These are phyloP conservation scores for Clanis bilineata DNA, from an alignment of 2,888 invertebrate genomes.

Conservation along the genomic window DNA sequence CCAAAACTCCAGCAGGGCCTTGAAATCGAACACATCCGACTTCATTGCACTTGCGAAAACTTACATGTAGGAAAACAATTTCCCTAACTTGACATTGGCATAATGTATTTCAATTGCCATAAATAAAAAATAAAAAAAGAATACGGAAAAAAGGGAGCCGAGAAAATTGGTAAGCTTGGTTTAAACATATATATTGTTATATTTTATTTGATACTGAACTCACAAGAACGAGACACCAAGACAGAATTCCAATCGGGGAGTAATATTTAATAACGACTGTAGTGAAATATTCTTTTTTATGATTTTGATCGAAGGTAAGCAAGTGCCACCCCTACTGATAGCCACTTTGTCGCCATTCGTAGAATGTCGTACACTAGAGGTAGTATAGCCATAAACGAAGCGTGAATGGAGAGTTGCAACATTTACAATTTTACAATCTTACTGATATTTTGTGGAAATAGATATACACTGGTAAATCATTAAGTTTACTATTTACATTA, in stretches of 20 bases:
- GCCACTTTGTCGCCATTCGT: conserved; percentile 18
- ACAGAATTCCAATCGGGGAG: not conserved
- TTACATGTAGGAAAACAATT: too few species aligned
- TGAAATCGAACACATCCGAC: too few species aligned
- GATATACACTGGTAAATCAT: not conserved
- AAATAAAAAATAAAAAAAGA: too few species aligned
- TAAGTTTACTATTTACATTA: too few species aligned
- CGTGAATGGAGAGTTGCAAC: conserved; percentile 28
- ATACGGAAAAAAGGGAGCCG: too few species aligned
- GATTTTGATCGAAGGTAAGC: not conserved
- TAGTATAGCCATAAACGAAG: conserved; percentile 36
- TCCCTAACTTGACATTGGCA: too few species aligned
- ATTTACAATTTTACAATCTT: conserved; percentile 14
- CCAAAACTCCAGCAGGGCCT: too few species aligned
- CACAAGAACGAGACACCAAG: too few species aligned
- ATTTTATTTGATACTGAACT: too few species aligned
- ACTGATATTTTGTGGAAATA: not conserved
- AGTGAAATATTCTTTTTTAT: not conserved
- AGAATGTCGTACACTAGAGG: conserved; percentile 36
- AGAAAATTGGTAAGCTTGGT: too few species aligned
- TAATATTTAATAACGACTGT: not conserved
- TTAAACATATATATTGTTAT: not conserved
- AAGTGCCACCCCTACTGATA: conserved; percentile 2
- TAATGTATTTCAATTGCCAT: too few species aligned
- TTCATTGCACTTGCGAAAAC: too few species aligned